Base-by-base conservation (phyloP, 2,888 invertebrate genomes). In the Agrochola lychnidis region DNA sequence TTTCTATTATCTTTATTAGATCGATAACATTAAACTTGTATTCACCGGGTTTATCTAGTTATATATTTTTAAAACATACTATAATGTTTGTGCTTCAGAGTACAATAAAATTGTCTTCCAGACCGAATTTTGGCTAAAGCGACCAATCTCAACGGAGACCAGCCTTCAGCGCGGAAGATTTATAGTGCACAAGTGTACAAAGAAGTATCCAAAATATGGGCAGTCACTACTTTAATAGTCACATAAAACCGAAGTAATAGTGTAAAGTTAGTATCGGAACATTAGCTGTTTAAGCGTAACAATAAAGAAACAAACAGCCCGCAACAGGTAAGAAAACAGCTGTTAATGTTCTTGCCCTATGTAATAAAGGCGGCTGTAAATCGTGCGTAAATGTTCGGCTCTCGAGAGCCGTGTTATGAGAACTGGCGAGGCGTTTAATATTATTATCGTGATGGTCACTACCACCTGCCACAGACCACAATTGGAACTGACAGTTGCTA, bases 251-350 rank as follows among this genome's bases (percentile, higher is more conserved):
- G 6, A 16, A 59, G 12, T 16, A 42, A 30, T 25, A 4, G 16
- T 16, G 25, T 6, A n/a, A 66, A 22, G 16, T 70, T 16, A n/a
- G 30, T 79, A 66, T 19, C n/a, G 1, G 14, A 36, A 61, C 45
- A 30, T 66, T 22, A 56, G 2, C 12, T 78, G 42, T 25, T 62
- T 22, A 22, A 4, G 7, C 42, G 48, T n/a, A 12, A 40, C 59
- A 40, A 36, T 64, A 72, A 36, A 42, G 12, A 40, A 45, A 30
- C 16, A 42, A 57, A 22, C 6, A 14, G 6, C 22, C 36, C 48
- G 48, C 66, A 75, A 79, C 56, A 80, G 79, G 63, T 81, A 19
- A 51, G 22, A n/a, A n/a, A 30, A n/a, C 51, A 59, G 19, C 36
- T 63, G 68, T 68, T 48, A n/a, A 68, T 36, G 36, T 69, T 40